Percentiles rank a stretch among this genome's conserved stretches.
Evolutionary conservation across 2,888 invertebrate species (phyloP).

Genomic region (Drosophila pullipes): DNA sequence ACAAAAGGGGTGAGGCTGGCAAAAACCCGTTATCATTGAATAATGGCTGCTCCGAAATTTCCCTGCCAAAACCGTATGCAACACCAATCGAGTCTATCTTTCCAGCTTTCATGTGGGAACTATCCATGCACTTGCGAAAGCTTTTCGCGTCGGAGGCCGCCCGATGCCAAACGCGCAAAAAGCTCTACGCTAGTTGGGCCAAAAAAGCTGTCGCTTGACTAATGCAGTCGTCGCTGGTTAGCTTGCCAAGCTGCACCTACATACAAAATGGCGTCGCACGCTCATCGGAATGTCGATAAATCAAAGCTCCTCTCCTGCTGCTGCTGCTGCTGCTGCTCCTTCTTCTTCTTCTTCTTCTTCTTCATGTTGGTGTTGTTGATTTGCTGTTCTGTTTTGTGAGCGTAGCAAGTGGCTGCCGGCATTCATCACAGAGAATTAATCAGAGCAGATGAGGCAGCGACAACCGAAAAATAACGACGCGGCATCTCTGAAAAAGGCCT

Average conservation of each 20-base stretch:
- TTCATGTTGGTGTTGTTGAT: not conserved
- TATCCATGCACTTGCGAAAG: constrained; percentile 59
- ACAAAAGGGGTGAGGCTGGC: not conserved
- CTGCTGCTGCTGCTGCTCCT: not conserved
- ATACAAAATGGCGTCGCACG: constrained; percentile 64
- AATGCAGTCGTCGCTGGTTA: constrained; percentile 26
- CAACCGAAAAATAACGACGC: constrained; percentile 77
- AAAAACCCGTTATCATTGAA: constrained; percentile 18
- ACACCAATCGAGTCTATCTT: constrained; percentile 9
- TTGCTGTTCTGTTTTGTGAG: constrained; percentile 5
- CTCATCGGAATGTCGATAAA: constrained; percentile 72
- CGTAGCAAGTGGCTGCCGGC: constrained; percentile 69
- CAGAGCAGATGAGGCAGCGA: constrained; percentile 78
- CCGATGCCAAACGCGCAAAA: constrained; percentile 13
- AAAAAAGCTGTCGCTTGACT: constrained; percentile 43
- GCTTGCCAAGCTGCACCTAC: constrained; percentile 62
- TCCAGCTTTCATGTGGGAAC: constrained; percentile 39
- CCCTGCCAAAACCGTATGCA: constrained; percentile 27
- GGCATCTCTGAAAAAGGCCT: constrained; percentile 68
- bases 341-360: not conserved
- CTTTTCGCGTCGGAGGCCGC: constrained; percentile 31
- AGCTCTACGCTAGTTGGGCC: constrained; percentile 36
- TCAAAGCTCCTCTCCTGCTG: constrained; percentile 61
- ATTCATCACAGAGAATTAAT: constrained; percentile 78
- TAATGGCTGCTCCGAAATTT: constrained; percentile 14